A percentile compares a stretch with the other conserved stretches of the same genome.
phyloP scores from a whole-genome alignment of 1,140 invertebrate genomes.

The Temnothorax longispinosus region DNA sequence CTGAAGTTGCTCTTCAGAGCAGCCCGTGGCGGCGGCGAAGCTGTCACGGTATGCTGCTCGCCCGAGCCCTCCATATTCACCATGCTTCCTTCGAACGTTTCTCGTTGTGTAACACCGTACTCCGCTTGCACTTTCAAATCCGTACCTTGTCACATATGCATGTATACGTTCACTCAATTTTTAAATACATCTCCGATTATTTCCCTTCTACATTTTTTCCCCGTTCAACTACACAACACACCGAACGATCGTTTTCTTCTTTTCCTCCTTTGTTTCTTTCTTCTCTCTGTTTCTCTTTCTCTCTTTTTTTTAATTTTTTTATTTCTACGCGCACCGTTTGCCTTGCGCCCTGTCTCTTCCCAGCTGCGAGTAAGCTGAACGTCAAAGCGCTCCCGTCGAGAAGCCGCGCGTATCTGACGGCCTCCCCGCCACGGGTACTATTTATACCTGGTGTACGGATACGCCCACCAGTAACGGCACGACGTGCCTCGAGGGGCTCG shows the following conservation, averaged over 20 bases:
- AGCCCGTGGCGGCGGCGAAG: constrained; percentile 86
- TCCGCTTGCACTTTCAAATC: constrained; percentile 32
- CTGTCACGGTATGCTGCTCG: constrained; percentile 83
- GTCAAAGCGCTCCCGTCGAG: background rate
- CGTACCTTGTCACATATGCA: background rate
- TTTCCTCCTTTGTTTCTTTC: background rate
- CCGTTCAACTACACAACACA: constrained; percentile 14
- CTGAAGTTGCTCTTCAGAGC: constrained; percentile 90
- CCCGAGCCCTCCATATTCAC: constrained; percentile 86
- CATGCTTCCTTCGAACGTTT: constrained; percentile 78
- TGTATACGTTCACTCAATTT: constrained; percentile 20
- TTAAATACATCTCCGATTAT: background rate
- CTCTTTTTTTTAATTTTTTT: no score
- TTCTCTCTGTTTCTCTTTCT: background rate
- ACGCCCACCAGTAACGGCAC: constrained; percentile 18
- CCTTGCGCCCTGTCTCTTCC: no score
- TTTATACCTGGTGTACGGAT: constrained; percentile 53
- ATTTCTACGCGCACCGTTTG: background rate
- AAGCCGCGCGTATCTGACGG: constrained; percentile 41
- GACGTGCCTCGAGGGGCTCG: background rate
- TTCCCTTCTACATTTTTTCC: background rate
- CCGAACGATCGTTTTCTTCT: background rate
- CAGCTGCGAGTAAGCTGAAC: background rate
- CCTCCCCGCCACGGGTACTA: constrained; percentile 12
- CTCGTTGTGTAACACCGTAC: background rate